Evolutionary conservation across 2,888 invertebrate genomes (phyloP), one percentile per base, ranked within the genome.

Genomic region (Aphodius sticticus): DNA sequence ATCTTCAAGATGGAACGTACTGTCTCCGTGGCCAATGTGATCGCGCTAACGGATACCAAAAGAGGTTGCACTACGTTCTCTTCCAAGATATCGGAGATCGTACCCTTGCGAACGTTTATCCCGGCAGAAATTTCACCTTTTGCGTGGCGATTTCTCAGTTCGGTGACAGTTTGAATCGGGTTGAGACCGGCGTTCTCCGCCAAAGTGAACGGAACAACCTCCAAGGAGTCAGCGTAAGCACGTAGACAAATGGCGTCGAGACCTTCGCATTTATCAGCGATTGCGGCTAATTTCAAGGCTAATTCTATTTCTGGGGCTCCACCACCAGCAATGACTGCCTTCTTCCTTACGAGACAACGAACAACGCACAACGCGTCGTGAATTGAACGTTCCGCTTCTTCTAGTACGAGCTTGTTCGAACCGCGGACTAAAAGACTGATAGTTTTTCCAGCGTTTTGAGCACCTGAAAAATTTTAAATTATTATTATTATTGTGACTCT

Each of bases 21-120:
- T 77, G 99, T 99, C 91, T 99, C 99, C 0, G 99, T 95, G 82
- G 99, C 96, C 85, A 99, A 93, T 78, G 95, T 96, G 84, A 99
- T 94, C 76, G 98, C 97, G 84, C 97, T 97, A 77, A 94, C 94
- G 79, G 97, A 97, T 77, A 99, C 99, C 87, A 99, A 93, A 84
- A 99, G 92, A 74, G 99, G 99, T 90, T 99, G 99, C 80, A 99
- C 94, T 80, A 99, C 99, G 91, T 97, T 96, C 90, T 99, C 99
- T 83, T 97, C 97, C 80, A 97, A 92, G 89, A 99, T 99, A 90
- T 99, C 97, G 1, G 99, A 97, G 85, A 99, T 98, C 83, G 95
- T 94, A 78, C 99, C 99, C 91, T 96, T 96, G 76, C 99, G 93
- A 80, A 99, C 99, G 91, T 99, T 99, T 84, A 99, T 98, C 78